These are phyloP conservation scores for Ditylenchus dipsaci DNA, from an alignment of 1,140 invertebrate genomes.

Conservation along the genomic window DNA sequence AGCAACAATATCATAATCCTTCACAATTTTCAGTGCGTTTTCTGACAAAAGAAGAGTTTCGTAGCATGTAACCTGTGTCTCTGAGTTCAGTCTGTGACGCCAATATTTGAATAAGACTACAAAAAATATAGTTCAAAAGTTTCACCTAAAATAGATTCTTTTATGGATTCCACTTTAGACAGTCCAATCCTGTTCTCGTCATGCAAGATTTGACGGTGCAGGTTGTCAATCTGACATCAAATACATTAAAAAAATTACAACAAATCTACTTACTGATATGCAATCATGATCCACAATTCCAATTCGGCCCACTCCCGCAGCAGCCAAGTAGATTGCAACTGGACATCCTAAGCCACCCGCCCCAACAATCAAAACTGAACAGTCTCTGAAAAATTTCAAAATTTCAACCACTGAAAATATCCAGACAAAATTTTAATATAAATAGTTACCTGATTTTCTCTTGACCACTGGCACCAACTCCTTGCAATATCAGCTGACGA, in stretches of 20 bases:
- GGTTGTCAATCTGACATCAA: conserved; percentile 68
- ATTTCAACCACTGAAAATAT: no score
- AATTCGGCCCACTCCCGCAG: conserved; percentile 78
- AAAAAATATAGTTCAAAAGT: no score
- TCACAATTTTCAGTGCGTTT: conserved; percentile 74
- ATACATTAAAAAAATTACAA: no score
- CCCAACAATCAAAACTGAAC: conserved; percentile 83
- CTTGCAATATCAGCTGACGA: conserved; percentile 66
- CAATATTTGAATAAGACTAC: conserved; percentile 14
- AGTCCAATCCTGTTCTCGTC: conserved; percentile 68
- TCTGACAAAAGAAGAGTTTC: conserved; percentile 69
- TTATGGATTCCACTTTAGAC: conserved; percentile 68
- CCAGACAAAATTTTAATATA: no score
- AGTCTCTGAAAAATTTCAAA: background rate
- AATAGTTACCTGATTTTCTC: no score
- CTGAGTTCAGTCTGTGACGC: conserved; percentile 70
- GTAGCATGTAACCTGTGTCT: conserved; percentile 70
- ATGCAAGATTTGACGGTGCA: conserved; percentile 89
- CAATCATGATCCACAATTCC: conserved; percentile 89
- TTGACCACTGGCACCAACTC: no score
- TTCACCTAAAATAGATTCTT: conserved; percentile 36
- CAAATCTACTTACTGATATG: conserved; percentile 66
- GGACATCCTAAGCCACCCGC: conserved; percentile 91
- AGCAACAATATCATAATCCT: conserved; percentile 77
- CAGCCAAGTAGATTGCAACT: conserved; percentile 78